Base-by-base conservation (phyloP, 2,888 invertebrate species). In the Zhuqinia jingwanae region DNA sequence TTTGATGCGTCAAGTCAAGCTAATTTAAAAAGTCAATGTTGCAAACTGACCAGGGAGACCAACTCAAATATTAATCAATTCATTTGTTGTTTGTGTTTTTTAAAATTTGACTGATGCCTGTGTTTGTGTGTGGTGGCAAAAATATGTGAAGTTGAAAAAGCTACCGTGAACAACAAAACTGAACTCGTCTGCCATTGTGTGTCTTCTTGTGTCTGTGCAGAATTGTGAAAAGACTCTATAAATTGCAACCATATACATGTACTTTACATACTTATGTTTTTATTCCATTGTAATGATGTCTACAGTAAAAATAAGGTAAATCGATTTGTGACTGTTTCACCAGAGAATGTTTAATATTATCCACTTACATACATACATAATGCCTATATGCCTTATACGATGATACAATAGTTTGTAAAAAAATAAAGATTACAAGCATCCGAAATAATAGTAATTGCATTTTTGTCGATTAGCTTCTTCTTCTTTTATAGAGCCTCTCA, bases 41-140 rank as follows among this genome's bases (percentile, higher is more conserved):
- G 63, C 22, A 60, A 78, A 78, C 63, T 78, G 78, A 77, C 78
- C 78, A 56, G 50, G 70, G 75, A 27, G 75, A 75, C 45, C 5
- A 70, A 47, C 17, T 3, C 0, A 75, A 25, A 17, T 3, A 50
- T 75, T 75, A 53, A 75, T 75, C 75, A 50, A 75, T 53, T 50
- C 50, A 13, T 30, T 22, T 50, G 8, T n/a, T n/a, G n/a, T n/a
- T n/a, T n/a, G n/a, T n/a, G n/a, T n/a, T n/a, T n/a, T n/a, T n/a
- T n/a, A 8, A 6, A 36, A 36, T 3, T 36, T 36, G 36, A 36
- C 36, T 36, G 36, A n/a, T n/a, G 36, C 36, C 3, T 36, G 20
- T 11, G 47, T 27, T 22, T 25, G 22, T 70, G 47, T 45, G 42
- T 56, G 56, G 56, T 20, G 17, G n/a, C n/a, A n/a, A n/a, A n/a